Evolutionary conservation across 2,113 vertebrate species (phyloP).

Genomic region (Daubentonia madagascariensis): DNA sequence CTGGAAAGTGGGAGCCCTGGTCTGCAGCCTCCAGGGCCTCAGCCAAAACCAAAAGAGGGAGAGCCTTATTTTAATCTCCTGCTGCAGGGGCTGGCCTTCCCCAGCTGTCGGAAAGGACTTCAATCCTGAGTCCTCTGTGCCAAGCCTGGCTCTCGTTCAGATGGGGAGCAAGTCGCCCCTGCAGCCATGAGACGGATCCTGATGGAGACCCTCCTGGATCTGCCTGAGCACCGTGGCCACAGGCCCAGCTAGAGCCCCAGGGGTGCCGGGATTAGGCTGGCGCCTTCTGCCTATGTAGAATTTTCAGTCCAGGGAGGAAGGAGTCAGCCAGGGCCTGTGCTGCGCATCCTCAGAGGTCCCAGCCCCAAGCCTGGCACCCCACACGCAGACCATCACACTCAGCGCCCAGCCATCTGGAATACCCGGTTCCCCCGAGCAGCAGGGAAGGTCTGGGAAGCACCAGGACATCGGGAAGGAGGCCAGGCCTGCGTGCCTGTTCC

Average conservation of each 20-base stretch:
- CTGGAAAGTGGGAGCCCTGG: no score
- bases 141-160: not conserved
- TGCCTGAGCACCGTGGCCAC: not conserved
- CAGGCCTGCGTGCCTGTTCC: not conserved
- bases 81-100: not conserved
- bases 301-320: fast-evolving
- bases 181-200: not conserved
- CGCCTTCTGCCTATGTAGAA: no score
- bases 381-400: no score
- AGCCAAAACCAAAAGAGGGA: not conserved
- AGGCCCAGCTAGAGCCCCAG: not conserved
- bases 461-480: not conserved
- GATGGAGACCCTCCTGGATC: not conserved
- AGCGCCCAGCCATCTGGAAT: no score
- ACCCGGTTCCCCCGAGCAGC: not conserved
- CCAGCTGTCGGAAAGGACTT: not conserved
- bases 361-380: not conserved
- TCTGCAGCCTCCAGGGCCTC: not conserved
- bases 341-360: not conserved
- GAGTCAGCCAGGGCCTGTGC: fast-evolving
- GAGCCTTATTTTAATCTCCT: not conserved
- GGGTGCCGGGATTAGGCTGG: no score
- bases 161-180: not conserved
- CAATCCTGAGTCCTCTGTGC: no score
- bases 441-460: not conserved